Evolutionary conservation across 1,140 invertebrate genomes (phyloP), one percentile per base, ranked within the genome.

Genomic region (Capitella teleta): DNA sequence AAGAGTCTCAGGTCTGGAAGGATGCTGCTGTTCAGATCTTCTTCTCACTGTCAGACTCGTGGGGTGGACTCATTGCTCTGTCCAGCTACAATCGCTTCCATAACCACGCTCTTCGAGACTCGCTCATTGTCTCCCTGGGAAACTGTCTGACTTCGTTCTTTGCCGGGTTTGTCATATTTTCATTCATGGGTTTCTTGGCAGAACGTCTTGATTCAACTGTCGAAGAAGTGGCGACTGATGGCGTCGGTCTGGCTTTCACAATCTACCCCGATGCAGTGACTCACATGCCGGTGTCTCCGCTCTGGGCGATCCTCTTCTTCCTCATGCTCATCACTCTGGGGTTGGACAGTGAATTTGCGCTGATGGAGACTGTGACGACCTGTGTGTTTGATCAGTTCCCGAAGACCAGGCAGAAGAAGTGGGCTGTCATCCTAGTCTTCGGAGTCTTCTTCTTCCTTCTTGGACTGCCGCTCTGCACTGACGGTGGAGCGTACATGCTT

Each of bases 111-210:
- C 57, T 66, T 50, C 66, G 67, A 65, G 93, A 98, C 68, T 87
- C 94, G 0, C 64, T 98, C 26, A 90, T 97, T 48, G 91, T 98
- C 0, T 95, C 91, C 61, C 79, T 87, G 28, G 84, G 96, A 1
- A 97, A 98, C 71, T 91, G 88, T 4, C 86, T 86, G 57, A 98
- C 95, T 0, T 93, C 88, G 61, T 88, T 98, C 80, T 96, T 98
- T 71, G 92, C 93, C 52, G 95, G 94, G 6, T 96, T 98, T 67
- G 94, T 97, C 2, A 97, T 98, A 61, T 98, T 98, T 74, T 97
- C 93, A 0, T 91, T 97, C 3, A 84, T 98, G 28, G 95, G 95
- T 5, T 97, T 93, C 70, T 96, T 98, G 92, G 92, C 94, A 0
- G 56, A 75, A 38, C 67, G 61, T 57, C 86, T 93, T 62, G 82